Evolutionary conservation across 1,140 invertebrate genomes (phyloP).

Genomic region (Episyrphus balteatus): DNA sequence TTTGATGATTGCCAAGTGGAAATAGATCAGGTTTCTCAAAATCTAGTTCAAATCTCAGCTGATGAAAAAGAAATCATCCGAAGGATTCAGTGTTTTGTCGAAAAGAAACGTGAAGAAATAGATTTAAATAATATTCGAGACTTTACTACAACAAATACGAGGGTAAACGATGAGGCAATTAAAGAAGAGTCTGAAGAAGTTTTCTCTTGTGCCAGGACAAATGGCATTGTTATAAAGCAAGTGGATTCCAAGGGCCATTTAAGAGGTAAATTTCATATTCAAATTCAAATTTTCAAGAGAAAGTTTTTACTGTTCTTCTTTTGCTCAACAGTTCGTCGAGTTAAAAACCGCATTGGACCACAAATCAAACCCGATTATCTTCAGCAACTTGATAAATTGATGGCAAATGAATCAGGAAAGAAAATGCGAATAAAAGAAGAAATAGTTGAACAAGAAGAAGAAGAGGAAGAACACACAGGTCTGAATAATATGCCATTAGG

Average conservation of each 20-base stretch:
- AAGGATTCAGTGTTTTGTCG: conserved; percentile 49
- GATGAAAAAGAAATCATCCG: conserved; percentile 41
- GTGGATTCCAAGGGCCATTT: conserved; percentile 58
- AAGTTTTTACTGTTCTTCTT: neutral
- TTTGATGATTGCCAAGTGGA: conserved; percentile 26
- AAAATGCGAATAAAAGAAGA: conserved; percentile 16
- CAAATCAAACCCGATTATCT: conserved; percentile 38
- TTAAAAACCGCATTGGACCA: conserved; percentile 47
- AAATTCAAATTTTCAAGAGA: neutral
- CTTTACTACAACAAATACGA: conserved; percentile 40
- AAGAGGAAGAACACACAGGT: conserved; percentile 11
- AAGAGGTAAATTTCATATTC: conserved; percentile 43
- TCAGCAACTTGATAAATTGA: conserved; percentile 22
- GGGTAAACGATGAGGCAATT: conserved; percentile 17
- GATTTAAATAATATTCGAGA: conserved; percentile 53
- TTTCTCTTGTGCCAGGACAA: conserved; percentile 50
- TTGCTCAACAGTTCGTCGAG: conserved; percentile 36
- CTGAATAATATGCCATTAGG: conserved; percentile 27
- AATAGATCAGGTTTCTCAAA: conserved; percentile 30
- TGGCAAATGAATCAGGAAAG: conserved; percentile 10
- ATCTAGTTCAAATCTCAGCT: conserved; percentile 48
- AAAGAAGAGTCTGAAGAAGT: conserved; percentile 12
- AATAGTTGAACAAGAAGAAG: conserved; percentile 3
- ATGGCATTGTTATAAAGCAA: conserved; percentile 49
- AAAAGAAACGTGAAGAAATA: conserved; percentile 50